phyloP scores from a whole-genome alignment of 2,113 vertebrate genomes.

The Tiliqua scincoides region DNA sequence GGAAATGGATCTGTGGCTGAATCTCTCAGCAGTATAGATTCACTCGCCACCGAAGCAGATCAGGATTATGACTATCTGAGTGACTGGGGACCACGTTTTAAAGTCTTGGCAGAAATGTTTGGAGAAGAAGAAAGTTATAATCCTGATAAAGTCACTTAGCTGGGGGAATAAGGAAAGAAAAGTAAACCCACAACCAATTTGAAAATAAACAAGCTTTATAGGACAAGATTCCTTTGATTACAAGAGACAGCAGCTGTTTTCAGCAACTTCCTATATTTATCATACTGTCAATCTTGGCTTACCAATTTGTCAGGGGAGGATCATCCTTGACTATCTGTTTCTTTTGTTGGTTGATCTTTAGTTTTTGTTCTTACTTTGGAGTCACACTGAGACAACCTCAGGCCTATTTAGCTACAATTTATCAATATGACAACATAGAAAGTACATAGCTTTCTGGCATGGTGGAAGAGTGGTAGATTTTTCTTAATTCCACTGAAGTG shows the following conservation, averaged over 20 bases:
- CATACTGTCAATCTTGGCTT: conserved; percentile 64
- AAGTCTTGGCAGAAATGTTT: conserved; percentile 95
- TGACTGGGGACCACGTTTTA: conserved; percentile 96
- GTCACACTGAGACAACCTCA: conserved; percentile 79
- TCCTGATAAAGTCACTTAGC: conserved; percentile 80
- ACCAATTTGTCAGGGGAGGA: conserved; percentile 64
- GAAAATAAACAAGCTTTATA: conserved; percentile 72
- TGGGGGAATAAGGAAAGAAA: conserved; percentile 34
- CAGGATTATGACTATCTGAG: conserved; percentile 94
- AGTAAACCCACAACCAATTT: conserved; percentile 44
- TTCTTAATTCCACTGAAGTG: conserved; percentile 87
- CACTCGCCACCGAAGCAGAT: conserved; percentile 81
- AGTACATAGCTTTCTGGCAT: conserved; percentile 75
- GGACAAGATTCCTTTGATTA: conserved; percentile 63
- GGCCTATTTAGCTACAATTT: conserved; percentile 73
- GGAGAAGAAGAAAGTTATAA: conserved; percentile 85
- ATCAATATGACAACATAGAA: conserved; percentile 67
- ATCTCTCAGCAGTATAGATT: conserved; percentile 95
- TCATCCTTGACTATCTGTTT: conserved; percentile 59
- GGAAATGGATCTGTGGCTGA: conserved; percentile 91
- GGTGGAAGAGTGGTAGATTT: conserved; percentile 83
- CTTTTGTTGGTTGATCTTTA: conserved; percentile 49
- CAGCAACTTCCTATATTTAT: conserved; percentile 75
- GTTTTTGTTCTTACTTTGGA: conserved; percentile 72
- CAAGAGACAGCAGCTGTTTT: conserved; percentile 63